Conservation (phyloP, 1,140 invertebrate species). For the Neotoxoptera formosana region DNA sequence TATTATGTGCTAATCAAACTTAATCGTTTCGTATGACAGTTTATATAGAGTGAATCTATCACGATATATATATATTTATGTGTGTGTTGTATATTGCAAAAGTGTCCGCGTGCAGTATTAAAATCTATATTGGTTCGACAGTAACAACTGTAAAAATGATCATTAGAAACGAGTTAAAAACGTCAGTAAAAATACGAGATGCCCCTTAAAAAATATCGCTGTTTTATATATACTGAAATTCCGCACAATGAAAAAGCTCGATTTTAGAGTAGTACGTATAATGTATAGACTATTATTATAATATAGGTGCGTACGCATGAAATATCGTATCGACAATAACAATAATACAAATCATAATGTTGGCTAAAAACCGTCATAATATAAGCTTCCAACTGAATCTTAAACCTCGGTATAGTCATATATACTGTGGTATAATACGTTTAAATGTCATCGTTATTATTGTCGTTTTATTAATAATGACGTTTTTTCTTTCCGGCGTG, state of each 20-base stretch:
- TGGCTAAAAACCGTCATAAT: background rate
- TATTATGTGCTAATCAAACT: background rate
- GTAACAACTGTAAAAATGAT: background rate
- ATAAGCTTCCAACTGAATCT: background rate
- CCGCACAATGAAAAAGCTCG: background rate
- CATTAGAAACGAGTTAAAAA: background rate
- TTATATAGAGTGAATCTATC: background rate
- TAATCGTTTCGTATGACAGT: background rate
- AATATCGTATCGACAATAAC: background rate
- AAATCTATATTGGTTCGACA: background rate
- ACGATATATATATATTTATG: background rate
- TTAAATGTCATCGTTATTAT: background rate
- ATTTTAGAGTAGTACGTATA: background rate
- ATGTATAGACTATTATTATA: too few relatives aligned
- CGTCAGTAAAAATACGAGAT: background rate
- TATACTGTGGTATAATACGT: background rate
- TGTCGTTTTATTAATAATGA: slow-evolving; percentile 5
- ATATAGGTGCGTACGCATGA: background rate
- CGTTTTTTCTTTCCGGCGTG: background rate
- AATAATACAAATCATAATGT: background rate
- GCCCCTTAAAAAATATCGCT: background rate
- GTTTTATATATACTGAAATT: background rate
- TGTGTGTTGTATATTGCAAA: background rate
- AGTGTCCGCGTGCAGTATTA: background rate
- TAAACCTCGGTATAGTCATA: background rate